phyloP scores from a whole-genome alignment of 2,113 vertebrate genomes.

The Kobus ellipsiprymnus region DNA sequence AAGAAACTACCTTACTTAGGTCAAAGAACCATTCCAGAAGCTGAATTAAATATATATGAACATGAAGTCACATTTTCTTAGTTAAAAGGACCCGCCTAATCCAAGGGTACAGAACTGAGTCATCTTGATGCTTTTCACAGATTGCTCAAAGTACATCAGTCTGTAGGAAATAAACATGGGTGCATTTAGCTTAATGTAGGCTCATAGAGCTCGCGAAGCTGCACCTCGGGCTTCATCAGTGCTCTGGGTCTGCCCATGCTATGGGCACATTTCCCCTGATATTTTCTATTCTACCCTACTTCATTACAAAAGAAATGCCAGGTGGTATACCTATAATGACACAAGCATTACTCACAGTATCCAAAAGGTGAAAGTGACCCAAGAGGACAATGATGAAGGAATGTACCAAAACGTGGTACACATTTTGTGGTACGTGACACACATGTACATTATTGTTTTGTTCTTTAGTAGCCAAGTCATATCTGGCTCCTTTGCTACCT shows the following conservation, averaged over 20 bases:
- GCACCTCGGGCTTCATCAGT: rapidly evolving
- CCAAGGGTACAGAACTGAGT: not conserved
- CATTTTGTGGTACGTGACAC: not conserved
- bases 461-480: not conserved
- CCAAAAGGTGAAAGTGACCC: not conserved
- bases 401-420: not conserved
- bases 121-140: not conserved
- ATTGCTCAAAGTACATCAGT: not conserved
- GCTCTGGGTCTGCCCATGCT: not conserved
- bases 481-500: not conserved
- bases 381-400: not conserved
- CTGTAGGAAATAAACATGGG: not conserved
- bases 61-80: not conserved
- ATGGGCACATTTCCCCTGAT: not conserved
- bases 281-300: not conserved
- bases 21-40: not conserved
- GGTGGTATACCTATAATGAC: not conserved
- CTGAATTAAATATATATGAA: not conserved
- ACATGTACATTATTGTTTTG: not conserved
- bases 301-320: not conserved
- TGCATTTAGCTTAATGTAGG: not conserved
- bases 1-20: not conserved
- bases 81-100: not conserved
- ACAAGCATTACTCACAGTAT: not conserved
- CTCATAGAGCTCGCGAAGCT: not conserved